Conservation (phyloP, 1,140 invertebrate species). For the Stratiolaelaps scimitus region DNA sequence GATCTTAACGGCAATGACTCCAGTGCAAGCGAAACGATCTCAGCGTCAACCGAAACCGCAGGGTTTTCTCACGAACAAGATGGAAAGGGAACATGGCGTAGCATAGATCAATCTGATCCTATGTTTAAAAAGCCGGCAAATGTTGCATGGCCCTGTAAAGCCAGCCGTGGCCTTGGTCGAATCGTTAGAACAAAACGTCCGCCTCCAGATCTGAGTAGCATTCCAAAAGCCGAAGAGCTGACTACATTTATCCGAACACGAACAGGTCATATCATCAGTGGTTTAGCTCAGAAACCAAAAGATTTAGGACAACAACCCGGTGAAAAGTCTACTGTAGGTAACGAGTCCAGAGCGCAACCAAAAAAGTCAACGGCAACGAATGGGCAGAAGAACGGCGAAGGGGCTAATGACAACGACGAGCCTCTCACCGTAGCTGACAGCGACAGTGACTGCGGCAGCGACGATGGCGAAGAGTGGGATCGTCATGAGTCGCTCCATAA, state of each 20-base stretch:
- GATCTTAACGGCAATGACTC: background rate
- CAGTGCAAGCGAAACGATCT: background rate
- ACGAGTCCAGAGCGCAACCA: constrained; percentile 35
- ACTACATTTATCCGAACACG: background rate
- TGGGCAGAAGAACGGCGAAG: constrained; percentile 26
- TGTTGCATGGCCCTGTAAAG: no score
- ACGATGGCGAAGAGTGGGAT: constrained; percentile 44
- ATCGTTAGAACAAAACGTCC: background rate
- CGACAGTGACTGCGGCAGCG: constrained; percentile 33
- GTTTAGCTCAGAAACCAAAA: background rate
- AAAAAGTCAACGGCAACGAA: constrained; percentile 32
- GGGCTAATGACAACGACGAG: constrained; percentile 12
- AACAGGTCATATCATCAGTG: background rate
- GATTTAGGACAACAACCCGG: constrained; percentile 3
- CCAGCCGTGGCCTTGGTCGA: no score
- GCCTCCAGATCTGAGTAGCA: background rate
- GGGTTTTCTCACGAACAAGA: background rate
- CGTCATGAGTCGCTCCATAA: constrained; percentile 49
- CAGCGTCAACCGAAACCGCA: background rate
- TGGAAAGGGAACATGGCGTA: background rate
- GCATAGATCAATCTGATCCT: background rate
- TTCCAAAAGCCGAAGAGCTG: constrained; percentile 10
- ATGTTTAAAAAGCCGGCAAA: background rate
- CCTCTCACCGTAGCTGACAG: constrained; percentile 30
- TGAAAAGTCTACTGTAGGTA: constrained; percentile 34